Percentiles rank a stretch among this genome's conserved stretches.
Evolutionary conservation across 2,113 vertebrate species (phyloP).

Genomic region (Orthonyx spaldingii): DNA sequence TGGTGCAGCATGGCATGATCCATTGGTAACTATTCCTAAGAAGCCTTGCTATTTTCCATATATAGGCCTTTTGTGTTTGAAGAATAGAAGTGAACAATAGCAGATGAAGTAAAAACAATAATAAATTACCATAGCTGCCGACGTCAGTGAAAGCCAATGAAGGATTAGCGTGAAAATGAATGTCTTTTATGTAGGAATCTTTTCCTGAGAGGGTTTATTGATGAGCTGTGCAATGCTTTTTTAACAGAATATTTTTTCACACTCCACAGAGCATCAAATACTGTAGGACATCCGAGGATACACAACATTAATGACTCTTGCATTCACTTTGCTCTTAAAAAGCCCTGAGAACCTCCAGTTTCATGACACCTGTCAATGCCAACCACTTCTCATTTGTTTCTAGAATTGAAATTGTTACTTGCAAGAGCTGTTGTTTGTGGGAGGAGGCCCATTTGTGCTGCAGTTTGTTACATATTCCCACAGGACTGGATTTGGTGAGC

Average conservation of each 20-base stretch:
- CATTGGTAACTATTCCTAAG: neutral
- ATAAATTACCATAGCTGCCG: neutral
- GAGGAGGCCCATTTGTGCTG: neutral
- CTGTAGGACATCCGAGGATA: neutral
- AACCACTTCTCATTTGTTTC: neutral
- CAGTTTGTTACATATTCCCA: neutral
- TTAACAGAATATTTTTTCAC: neutral
- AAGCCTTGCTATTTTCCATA: neutral
- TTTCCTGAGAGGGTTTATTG: neutral
- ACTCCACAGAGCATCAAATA: neutral
- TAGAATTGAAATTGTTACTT: neutral
- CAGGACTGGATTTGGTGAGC: neutral
- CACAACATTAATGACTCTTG: neutral
- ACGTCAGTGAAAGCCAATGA: neutral
- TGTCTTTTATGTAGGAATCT: neutral
- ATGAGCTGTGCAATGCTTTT: neutral
- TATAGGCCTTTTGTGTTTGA: neutral
- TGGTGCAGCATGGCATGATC: neutral
- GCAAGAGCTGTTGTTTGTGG: neutral
- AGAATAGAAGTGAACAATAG: neutral
- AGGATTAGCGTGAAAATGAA: neutral
- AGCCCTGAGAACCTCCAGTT: neutral
- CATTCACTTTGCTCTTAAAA: neutral
- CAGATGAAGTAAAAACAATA: neutral
- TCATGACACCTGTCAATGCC: neutral